Evolutionary conservation across 2,888 invertebrate genomes (phyloP).

Genomic region (Pseudococcus longispinus): DNA sequence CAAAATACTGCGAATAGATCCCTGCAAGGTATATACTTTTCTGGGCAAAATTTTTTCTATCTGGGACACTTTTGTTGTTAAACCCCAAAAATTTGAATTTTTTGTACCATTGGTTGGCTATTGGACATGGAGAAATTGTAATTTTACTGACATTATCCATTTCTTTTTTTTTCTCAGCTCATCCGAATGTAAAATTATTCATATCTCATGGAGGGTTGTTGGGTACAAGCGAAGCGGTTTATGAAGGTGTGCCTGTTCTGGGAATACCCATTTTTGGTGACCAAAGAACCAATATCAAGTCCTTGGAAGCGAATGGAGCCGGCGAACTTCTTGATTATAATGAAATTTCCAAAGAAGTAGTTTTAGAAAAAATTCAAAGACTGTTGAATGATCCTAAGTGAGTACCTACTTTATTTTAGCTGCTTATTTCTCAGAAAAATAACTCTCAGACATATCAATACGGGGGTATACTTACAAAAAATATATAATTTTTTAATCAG

Average conservation of each 20-base stretch:
- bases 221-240: constrained; percentile 65
- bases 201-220: constrained; percentile 67
- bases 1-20: no score
- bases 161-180: constrained; percentile 61
- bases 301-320: constrained; percentile 57
- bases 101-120: no score
- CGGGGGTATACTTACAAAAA: no score
- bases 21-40: no score
- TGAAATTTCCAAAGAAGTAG: constrained; percentile 67
- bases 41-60: no score
- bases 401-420: background rate
- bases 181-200: constrained; percentile 65
- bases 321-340: constrained; percentile 58
- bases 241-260: constrained; percentile 64
- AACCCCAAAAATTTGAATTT: no score
- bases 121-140: no score
- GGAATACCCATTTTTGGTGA: constrained; percentile 59
- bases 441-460: no score
- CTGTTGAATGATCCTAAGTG: constrained; percentile 62
- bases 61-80: no score
- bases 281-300: constrained; percentile 59
- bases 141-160: background rate
- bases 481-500: constrained; percentile 52
- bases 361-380: constrained; percentile 68
- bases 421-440: no score